These are phyloP conservation scores for Batillaria attramentaria DNA, from an alignment of 1,140 invertebrate genomes.

Conservation along the genomic window DNA sequence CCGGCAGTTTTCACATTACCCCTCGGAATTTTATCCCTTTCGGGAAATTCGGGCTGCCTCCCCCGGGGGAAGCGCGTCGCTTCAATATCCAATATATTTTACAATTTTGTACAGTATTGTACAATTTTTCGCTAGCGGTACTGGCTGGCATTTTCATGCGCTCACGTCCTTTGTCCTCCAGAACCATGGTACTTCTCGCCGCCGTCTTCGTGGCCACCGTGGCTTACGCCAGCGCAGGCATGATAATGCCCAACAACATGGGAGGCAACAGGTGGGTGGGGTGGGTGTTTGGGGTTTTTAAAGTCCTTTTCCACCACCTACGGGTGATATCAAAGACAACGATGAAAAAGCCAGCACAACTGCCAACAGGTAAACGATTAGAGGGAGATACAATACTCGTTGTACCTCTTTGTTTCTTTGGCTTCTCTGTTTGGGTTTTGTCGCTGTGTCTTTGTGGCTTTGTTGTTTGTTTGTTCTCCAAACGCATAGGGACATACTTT, in stretches of 20 bases:
- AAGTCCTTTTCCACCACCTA: no score
- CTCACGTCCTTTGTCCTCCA: background rate
- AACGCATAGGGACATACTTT: background rate
- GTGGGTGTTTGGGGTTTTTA: no score
- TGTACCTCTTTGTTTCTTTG: background rate
- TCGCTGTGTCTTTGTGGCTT: background rate
- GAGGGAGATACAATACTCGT: no score
- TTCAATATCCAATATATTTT: no score
- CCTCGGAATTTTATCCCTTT: no score
- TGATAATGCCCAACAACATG: background rate
- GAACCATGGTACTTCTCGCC: conserved; percentile 6
- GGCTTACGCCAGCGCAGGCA: conserved; percentile 2
- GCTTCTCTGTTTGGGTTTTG: background rate
- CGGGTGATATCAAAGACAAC: background rate
- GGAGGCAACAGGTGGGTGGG: background rate
- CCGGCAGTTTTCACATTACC: no score
- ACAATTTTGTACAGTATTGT: no score
- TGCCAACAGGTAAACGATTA: no score
- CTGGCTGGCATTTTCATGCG: no score
- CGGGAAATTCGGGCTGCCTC: no score
- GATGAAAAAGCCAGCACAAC: background rate
- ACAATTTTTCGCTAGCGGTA: no score
- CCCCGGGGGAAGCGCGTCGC: no score
- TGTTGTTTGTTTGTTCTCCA: background rate
- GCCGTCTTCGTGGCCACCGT: background rate